Evolutionary conservation across 2,888 invertebrate genomes (phyloP).

Genomic region (Cerastis rubricosa): DNA sequence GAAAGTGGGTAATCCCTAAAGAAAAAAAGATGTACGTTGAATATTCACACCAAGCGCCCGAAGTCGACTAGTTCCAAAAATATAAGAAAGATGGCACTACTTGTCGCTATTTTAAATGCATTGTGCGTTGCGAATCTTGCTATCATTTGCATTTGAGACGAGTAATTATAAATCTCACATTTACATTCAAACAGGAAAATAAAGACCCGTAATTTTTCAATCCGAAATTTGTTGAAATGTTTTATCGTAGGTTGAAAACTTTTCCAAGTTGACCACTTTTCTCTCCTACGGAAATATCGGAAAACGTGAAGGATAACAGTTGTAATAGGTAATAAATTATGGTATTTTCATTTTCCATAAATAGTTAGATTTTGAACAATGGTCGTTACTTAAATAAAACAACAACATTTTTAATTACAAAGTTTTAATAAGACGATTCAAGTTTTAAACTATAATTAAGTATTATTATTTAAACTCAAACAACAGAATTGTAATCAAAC

Average conservation of each 20-base stretch:
- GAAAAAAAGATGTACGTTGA: not conserved
- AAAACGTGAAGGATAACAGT: not conserved
- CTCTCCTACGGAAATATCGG: not conserved
- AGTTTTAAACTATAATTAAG: not conserved
- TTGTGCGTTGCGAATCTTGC: not conserved
- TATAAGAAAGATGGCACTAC: conserved; percentile 39
- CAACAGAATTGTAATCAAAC: not conserved
- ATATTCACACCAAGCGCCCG: not conserved
- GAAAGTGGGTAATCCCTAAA: not conserved
- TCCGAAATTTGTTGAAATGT: not conserved
- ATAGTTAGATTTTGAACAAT: not conserved
- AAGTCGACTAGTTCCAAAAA: conserved; percentile 8
- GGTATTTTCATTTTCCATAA: not conserved
- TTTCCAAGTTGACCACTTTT: too few relatives aligned
- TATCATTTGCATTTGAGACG: not conserved
- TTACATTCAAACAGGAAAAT: too few relatives aligned
- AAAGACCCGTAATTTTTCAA: not conserved
- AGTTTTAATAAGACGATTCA: not conserved
- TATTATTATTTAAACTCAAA: not conserved
- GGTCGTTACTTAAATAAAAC: not conserved
- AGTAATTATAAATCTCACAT: not conserved
- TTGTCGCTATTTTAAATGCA: not conserved
- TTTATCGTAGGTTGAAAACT: not conserved
- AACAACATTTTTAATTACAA: not conserved
- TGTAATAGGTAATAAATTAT: not conserved